A percentile compares a stretch with the other conserved stretches of the same genome.
These are phyloP conservation scores for Brachylomia viminalis DNA, from an alignment of 2,888 invertebrate genomes.

Conservation along the genomic window DNA sequence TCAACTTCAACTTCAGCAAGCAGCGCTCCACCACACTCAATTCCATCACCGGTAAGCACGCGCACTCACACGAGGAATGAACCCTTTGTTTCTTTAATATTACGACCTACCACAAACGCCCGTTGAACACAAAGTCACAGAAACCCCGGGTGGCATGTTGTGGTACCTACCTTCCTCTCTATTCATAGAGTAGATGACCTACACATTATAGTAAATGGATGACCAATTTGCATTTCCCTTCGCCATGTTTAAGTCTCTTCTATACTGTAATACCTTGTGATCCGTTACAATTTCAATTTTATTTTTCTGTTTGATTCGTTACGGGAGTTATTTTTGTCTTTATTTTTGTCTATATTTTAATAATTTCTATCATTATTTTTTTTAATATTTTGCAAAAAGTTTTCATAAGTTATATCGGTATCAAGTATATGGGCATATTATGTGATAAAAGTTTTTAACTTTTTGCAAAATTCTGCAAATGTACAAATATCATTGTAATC, in stretches of 20 bases:
- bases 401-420: constrained; percentile 22
- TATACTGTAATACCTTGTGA: constrained; percentile 65
- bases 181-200: constrained; percentile 81
- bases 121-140: constrained; percentile 58
- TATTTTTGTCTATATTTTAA: constrained; percentile 57
- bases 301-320: constrained; percentile 50
- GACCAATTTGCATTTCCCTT: constrained; percentile 81
- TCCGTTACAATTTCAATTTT: constrained; percentile 56
- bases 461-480: constrained; percentile 62
- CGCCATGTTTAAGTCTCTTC: constrained; percentile 73
- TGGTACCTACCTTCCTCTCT: constrained; percentile 70
- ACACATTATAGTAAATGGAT: constrained; percentile 81
- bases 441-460: constrained; percentile 38
- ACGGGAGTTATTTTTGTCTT: constrained; percentile 41
- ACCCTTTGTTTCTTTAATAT: constrained; percentile 64
- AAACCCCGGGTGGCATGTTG: constrained; percentile 72
- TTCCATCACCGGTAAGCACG: constrained; percentile 92
- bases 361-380: constrained; percentile 54
- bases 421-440: not conserved
- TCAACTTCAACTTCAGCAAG: constrained; percentile 95
- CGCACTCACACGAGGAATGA: constrained; percentile 66
- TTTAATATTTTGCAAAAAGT: constrained; percentile 65
- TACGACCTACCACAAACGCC: constrained; percentile 67
- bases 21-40: constrained; percentile 93
- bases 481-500: constrained; percentile 52